phyloP scores from a whole-genome alignment of 2,888 invertebrate genomes.

The Hypena proboscidalis region DNA sequence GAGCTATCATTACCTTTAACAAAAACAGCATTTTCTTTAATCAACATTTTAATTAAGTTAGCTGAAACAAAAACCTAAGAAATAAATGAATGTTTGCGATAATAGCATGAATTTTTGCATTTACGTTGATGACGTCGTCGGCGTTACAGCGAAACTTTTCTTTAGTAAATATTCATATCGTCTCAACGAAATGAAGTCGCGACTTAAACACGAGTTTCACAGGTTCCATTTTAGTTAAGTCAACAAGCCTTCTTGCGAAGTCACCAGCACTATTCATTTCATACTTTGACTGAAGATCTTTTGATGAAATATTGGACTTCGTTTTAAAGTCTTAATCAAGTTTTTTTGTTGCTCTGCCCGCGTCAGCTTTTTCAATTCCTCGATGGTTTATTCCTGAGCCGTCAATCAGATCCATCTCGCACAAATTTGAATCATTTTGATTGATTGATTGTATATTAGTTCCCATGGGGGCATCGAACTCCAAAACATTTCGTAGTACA shows the following conservation, averaged over 20 bases:
- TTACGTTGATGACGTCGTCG: too few relatives aligned
- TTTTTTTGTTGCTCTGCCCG: conserved; percentile 10
- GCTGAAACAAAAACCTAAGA: conserved; percentile 14
- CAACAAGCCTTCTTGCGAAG: conserved; percentile 23
- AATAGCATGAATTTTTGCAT: too few relatives aligned
- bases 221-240: conserved; percentile 35
- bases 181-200: conserved; percentile 19
- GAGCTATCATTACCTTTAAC: conserved; percentile 16
- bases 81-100: conserved; percentile 8
- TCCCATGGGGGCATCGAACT: conserved; percentile 34
- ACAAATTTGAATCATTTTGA: conserved; percentile 25
- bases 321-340: conserved; percentile 10
- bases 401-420: conserved; percentile 36
- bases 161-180: conserved; percentile 35
- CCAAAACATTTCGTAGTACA: conserved; percentile 16
- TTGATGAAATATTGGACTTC: conserved; percentile 15
- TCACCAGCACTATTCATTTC: conserved; percentile 23
- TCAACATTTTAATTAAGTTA: too few relatives aligned
- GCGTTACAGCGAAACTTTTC: conserved; percentile 15
- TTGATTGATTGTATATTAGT: conserved; percentile 38
- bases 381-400: conserved; percentile 21
- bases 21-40: conserved; percentile 20
- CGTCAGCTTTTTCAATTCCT: conserved; percentile 16
- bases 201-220: conserved; percentile 19
- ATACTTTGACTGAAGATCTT: conserved; percentile 10